Evolutionary conservation across 53 echinoderm and acorn worm genomes (phyloP).

Genomic region (Holothuria leucospilota): DNA sequence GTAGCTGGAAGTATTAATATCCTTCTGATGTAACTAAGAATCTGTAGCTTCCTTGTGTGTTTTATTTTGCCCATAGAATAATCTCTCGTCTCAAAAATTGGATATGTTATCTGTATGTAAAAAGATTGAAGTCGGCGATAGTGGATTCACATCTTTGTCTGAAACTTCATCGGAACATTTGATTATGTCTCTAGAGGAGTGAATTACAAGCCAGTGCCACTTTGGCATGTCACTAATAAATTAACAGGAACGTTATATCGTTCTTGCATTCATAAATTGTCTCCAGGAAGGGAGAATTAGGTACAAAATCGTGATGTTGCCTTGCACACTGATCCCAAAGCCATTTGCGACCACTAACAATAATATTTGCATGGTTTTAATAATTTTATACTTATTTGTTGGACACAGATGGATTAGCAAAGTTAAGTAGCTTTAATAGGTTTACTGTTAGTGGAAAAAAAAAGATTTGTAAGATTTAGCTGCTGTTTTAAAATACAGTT

Average conservation of each 20-base stretch:
- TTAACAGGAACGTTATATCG: neutral
- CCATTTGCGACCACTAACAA: too few species aligned
- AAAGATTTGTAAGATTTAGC: too few species aligned
- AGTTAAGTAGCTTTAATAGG: too few species aligned
- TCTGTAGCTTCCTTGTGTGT: too few species aligned
- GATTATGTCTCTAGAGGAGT: constrained; percentile 3
- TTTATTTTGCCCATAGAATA: too few species aligned
- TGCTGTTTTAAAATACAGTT: too few species aligned
- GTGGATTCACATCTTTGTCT: neutral
- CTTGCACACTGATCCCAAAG: too few species aligned
- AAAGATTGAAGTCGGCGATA: constrained; percentile 8
- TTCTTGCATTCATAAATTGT: neutral
- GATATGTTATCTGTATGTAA: neutral
- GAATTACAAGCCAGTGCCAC: constrained; percentile 13
- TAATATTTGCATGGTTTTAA: too few species aligned
- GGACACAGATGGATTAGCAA: too few species aligned
- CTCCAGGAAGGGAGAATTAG: neutral
- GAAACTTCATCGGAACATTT: constrained; percentile 18
- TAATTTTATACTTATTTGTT: too few species aligned
- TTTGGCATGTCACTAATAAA: constrained; percentile 28
- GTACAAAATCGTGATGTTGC: too few species aligned
- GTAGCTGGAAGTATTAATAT: neutral
- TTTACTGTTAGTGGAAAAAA: too few species aligned
- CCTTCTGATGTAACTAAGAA: neutral
- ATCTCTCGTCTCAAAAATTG: neutral